Evolutionary conservation across 2,888 invertebrate species (phyloP).

Genomic region (Eurois occulta): DNA sequence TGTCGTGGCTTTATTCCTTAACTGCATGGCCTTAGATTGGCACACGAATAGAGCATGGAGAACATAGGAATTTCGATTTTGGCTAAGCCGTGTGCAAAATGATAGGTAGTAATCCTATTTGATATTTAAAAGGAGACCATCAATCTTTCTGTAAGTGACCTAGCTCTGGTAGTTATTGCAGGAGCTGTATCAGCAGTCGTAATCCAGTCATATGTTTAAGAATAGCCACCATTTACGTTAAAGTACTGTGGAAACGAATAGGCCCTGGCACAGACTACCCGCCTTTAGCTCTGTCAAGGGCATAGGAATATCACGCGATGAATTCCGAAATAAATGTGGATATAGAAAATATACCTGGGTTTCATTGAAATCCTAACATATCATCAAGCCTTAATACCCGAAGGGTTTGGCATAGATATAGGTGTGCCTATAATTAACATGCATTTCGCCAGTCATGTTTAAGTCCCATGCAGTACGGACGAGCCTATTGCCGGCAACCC

Average conservation of each 20-base stretch:
- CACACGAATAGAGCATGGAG: background rate
- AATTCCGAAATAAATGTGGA: slow-evolving; percentile 2
- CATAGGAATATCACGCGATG: slow-evolving; percentile 4
- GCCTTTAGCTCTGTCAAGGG: slow-evolving; percentile 21
- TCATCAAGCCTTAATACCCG: background rate
- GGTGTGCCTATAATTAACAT: background rate
- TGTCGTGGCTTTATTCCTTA: background rate
- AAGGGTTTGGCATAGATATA: background rate
- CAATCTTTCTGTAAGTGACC: slow-evolving; percentile 10
- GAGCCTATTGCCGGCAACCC: background rate
- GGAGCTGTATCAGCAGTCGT: slow-evolving; percentile 23
- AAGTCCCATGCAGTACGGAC: background rate
- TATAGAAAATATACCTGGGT: background rate
- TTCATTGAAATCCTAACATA: background rate
- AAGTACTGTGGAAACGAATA: slow-evolving; percentile 39
- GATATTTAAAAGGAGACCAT: too few species aligned
- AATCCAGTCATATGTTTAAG: slow-evolving; percentile 47
- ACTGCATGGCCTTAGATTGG: background rate
- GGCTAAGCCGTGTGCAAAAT: too few species aligned
- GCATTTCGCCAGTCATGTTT: background rate
- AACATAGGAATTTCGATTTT: background rate
- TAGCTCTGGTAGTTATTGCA: slow-evolving; percentile 21
- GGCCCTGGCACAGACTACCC: slow-evolving; percentile 6
- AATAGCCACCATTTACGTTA: slow-evolving; percentile 49
- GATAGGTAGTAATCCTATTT: too few species aligned